These are phyloP conservation scores for Ataeniobius toweri DNA, from an alignment of 2,797 vertebrate genomes.

Conservation along the genomic window DNA sequence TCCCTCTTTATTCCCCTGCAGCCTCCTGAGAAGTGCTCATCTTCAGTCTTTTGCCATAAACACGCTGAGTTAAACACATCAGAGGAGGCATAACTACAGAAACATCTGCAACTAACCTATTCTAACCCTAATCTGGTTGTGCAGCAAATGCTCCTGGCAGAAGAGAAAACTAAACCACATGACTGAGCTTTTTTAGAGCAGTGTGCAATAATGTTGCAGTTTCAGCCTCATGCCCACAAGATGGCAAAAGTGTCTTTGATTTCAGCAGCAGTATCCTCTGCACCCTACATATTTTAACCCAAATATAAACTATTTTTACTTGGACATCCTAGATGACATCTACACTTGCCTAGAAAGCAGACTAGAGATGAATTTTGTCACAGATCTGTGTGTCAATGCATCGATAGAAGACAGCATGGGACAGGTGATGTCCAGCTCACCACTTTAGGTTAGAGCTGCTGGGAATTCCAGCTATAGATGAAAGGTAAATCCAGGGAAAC, in stretches of 20 bases:
- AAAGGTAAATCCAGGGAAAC: background rate
- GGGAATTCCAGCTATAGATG: background rate
- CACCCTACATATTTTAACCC: slow-evolving; percentile 44
- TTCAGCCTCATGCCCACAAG: slow-evolving; percentile 53
- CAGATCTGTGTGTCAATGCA: slow-evolving; percentile 1
- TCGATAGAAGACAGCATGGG: slow-evolving; percentile 3
- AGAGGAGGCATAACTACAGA: background rate
- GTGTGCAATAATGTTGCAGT: slow-evolving; percentile 10
- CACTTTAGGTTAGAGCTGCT: background rate
- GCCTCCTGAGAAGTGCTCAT: slow-evolving; percentile 26
- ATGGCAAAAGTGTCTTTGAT: slow-evolving; percentile 52
- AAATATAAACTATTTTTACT: slow-evolving; percentile 73
- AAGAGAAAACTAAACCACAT: slow-evolving; percentile 16
- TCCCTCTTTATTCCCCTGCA: slow-evolving; percentile 17
- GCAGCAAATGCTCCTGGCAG: slow-evolving; percentile 15
- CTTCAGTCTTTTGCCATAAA: slow-evolving; percentile 26
- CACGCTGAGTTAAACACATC: slow-evolving; percentile 2
- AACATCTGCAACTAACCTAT: background rate
- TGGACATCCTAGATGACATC: slow-evolving; percentile 27
- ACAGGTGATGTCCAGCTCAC: background rate
- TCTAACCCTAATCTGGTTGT: slow-evolving; percentile 1
- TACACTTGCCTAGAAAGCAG: slow-evolving; percentile 4
- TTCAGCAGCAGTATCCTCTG: slow-evolving; percentile 24
- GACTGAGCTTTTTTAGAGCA: slow-evolving; percentile 6
- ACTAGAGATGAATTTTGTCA: background rate